These are phyloP conservation scores for Zoanthus solanderi DNA, from an alignment of 92 coral and sea anemone genomes.

Conservation along the genomic window DNA sequence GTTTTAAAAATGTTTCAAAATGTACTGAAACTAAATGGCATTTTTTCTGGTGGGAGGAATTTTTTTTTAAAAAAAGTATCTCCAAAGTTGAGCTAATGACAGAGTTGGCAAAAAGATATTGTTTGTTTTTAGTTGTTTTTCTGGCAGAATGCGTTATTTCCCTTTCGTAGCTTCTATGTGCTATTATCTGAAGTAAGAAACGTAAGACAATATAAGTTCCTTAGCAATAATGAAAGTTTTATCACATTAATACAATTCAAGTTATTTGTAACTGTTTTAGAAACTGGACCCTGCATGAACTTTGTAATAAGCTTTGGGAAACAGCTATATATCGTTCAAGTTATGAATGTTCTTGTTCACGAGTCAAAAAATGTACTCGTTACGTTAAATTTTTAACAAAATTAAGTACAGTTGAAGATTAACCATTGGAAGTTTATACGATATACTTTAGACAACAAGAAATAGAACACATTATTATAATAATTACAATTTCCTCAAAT, in stretches of 20 bases:
- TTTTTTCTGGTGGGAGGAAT: constrained; percentile 12
- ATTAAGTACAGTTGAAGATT: too few species aligned
- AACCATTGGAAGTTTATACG: too few species aligned
- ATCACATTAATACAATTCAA: background rate
- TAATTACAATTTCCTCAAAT: too few species aligned
- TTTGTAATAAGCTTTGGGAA: background rate
- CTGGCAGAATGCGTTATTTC: constrained; percentile 37
- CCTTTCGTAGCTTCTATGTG: background rate
- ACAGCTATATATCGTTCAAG: too few species aligned
- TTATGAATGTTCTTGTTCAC: too few species aligned
- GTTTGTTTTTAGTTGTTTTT: constrained; percentile 36
- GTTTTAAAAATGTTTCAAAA: constrained; percentile 38
- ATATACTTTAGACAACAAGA: too few species aligned
- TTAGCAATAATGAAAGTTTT: background rate
- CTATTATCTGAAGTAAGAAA: too few species aligned
- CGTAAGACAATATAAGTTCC: background rate
- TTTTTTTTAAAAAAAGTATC: constrained; percentile 33
- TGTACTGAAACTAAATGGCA: background rate
- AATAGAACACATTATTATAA: too few species aligned
- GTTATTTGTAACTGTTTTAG: background rate
- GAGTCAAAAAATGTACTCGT: too few species aligned
- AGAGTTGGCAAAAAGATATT: constrained; percentile 36
- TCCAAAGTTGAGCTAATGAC: constrained; percentile 39
- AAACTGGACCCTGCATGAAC: background rate
- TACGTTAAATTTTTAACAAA: too few species aligned